phyloP scores from a whole-genome alignment of 1,140 invertebrate genomes.

The Heliconius himera region DNA sequence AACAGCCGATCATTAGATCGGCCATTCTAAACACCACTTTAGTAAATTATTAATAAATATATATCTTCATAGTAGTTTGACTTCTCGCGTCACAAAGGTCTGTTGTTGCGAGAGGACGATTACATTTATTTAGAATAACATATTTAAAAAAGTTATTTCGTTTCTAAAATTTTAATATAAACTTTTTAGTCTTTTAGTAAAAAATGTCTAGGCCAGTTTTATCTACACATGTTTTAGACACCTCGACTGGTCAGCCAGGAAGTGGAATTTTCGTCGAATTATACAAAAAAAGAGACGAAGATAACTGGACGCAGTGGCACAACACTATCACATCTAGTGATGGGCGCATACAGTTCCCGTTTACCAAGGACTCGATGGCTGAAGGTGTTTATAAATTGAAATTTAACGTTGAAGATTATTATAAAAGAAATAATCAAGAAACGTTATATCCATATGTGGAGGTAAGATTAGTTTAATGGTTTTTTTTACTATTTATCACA shows the following conservation, averaged over 20 bases:
- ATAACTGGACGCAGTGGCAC: conserved; percentile 84
- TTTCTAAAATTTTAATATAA: background rate
- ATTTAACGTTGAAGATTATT: conserved; percentile 89
- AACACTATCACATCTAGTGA: conserved; percentile 85
- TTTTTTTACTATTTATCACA: background rate
- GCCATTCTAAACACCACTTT: conserved; percentile 6
- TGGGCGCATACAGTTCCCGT: conserved; percentile 86
- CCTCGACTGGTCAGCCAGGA: conserved; percentile 84
- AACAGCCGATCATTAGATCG: background rate
- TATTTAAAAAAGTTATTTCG: background rate
- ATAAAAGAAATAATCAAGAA: conserved; percentile 82
- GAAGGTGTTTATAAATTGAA: conserved; percentile 88
- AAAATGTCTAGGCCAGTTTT: conserved; percentile 72
- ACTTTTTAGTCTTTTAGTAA: background rate
- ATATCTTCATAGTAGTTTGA: conserved; percentile 1
- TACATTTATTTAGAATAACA: background rate
- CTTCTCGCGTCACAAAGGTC: conserved; percentile 3
- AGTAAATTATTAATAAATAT: conserved; percentile 4
- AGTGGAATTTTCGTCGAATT: conserved; percentile 84
- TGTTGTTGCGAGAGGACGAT: background rate
- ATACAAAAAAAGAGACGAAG: conserved; percentile 84
- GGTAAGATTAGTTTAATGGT: conserved; percentile 71
- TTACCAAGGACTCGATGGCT: conserved; percentile 83
- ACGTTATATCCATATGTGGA: conserved; percentile 90
- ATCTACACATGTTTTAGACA: conserved; percentile 87